phyloP scores from a whole-genome alignment of 2,888 invertebrate genomes.

The Tridacna crocea region DNA sequence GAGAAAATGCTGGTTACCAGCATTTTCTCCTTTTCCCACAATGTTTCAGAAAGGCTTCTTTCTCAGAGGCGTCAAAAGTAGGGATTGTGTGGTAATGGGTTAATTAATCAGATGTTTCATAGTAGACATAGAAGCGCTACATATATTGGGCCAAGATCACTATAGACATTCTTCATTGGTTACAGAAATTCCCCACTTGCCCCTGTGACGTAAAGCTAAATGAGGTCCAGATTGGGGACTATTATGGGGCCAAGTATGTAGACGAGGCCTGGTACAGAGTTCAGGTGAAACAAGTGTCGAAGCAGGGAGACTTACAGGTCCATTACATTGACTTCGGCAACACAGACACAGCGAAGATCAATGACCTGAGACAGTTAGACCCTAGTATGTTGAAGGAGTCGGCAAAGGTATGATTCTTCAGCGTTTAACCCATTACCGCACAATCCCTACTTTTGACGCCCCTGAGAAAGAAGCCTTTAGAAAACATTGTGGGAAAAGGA shows the following conservation, averaged over 20 bases:
- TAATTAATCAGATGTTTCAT: no score
- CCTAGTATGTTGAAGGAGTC: slow-evolving; percentile 53
- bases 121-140: no score
- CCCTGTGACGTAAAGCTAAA: slow-evolving; percentile 28
- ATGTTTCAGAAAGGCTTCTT: no score
- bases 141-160: no score
- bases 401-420: slow-evolving; percentile 62
- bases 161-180: background rate
- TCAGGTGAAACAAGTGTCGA: slow-evolving; percentile 48
- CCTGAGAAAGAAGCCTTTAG: no score
- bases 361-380: slow-evolving; percentile 59
- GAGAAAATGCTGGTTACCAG: no score
- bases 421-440: no score
- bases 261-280: slow-evolving; percentile 71
- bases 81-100: no score
- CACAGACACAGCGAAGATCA: slow-evolving; percentile 50
- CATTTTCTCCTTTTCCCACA: no score
- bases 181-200: slow-evolving; percentile 42
- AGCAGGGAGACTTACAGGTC: slow-evolving; percentile 40
- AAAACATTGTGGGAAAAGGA: no score
- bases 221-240: slow-evolving; percentile 44
- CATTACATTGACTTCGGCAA: slow-evolving; percentile 75
- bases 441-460: no score
- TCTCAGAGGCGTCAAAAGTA: no score
- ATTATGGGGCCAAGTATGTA: slow-evolving; percentile 62